Evolutionary conservation across 2,888 invertebrate genomes (phyloP), one percentile per base, ranked within the genome.

Genomic region (Brenthis daphne): DNA sequence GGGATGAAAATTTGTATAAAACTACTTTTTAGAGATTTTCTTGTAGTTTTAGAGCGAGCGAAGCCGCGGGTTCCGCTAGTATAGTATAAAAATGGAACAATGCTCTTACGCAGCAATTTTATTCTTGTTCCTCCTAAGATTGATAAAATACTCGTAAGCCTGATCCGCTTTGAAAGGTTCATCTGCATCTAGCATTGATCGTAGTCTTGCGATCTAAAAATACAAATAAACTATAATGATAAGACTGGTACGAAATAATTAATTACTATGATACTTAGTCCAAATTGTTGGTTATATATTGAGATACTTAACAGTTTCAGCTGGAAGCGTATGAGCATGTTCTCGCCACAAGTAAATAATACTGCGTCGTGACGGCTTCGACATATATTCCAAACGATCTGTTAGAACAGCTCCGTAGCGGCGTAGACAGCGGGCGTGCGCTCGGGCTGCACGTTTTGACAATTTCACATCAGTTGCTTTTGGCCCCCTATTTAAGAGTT

Each of bases 141-240:
- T 91, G 3, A 89, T 77, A 70, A 92, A 92, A 73, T 91, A 92
- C 71, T 89, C 86, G 71, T 92, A 92, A 0, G 92, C 92, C 74
- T 92, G 90, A 64, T 92, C 92, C 0, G 92, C 91, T 65, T 90
- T 91, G 74, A 90, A 92, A 0, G 92, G 91, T 70, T 90, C 88
- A 68, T 92, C 92, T 0, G 91, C 92, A 71, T 91, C 89, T 67
- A 92, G 73, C 88, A 91, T 86, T 2, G 80, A 69, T 12, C 92
- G 83, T 14, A 92, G 75, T 24, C 91, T 86, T 51, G 82, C 79
- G 70, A 92, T 89, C 92, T 92, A 72, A 57, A 76, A 72, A 65
- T 20, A 50, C 48, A 58, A 11, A 57, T 20, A 56, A 6, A 55
- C 8, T 2, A 24, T 55, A 2, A 20, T 24, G 29, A 29, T 20